phyloP scores from a whole-genome alignment of 2,113 vertebrate species.

The Semicossyphus pulcher region DNA sequence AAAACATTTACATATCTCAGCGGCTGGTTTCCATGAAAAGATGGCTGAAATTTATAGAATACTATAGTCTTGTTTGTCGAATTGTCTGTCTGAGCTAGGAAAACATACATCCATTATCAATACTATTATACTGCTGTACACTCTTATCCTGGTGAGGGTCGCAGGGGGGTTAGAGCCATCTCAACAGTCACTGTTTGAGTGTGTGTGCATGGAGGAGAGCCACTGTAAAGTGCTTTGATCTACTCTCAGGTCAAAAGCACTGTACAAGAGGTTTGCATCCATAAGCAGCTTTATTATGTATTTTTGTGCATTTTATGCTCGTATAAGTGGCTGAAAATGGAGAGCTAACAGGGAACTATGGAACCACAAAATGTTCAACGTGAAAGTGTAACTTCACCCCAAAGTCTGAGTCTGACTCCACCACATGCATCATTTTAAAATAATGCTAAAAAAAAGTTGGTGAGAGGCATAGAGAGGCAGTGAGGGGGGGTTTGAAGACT shows the following conservation, averaged over 20 bases:
- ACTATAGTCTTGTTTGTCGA: slow-evolving; percentile 5
- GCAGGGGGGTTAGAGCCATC: slow-evolving; percentile 7
- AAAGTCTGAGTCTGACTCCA: neutral
- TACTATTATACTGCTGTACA: too few relatives aligned
- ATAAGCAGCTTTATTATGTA: neutral
- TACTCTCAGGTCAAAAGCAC: slow-evolving; percentile 34
- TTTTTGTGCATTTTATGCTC: neutral
- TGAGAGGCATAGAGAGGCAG: neutral
- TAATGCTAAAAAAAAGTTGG: neutral
- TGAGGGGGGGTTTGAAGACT: neutral
- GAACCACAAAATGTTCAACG: neutral
- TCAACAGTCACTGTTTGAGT: slow-evolving; percentile 22
- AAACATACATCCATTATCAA: slow-evolving; percentile 17
- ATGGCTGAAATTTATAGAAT: slow-evolving; percentile 13
- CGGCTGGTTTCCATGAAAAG: slow-evolving; percentile 20
- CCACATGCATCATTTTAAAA: neutral
- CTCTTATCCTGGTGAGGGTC: slow-evolving; percentile 1
- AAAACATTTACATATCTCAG: slow-evolving; percentile 28
- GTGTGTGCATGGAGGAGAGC: slow-evolving; percentile 10
- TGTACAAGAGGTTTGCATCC: slow-evolving; percentile 5
- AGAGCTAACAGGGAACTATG: neutral
- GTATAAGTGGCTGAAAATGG: neutral
- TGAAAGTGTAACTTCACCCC: neutral
- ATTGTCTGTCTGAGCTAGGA: neutral
- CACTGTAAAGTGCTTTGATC: slow-evolving; percentile 38